Percentiles rank a stretch among this genome's conserved stretches.
phyloP scores from a whole-genome alignment of 2,888 invertebrate species.

The Lasioglossum lativentre region DNA sequence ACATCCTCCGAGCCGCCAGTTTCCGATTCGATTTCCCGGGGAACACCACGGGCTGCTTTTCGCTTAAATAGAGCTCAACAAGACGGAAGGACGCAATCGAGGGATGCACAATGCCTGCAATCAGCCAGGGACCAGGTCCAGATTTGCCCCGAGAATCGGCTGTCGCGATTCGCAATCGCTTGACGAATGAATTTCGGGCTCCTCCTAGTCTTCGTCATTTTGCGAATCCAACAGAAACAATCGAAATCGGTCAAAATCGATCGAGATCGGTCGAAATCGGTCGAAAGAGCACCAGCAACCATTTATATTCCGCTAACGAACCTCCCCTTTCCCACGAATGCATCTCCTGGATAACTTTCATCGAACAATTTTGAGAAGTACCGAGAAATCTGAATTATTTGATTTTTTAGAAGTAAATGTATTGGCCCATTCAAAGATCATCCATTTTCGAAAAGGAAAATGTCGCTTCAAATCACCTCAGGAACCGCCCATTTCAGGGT shows the following conservation, averaged over 20 bases:
- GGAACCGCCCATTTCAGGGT: too few relatives aligned
- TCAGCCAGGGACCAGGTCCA: constrained; percentile 38
- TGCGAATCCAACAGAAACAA: not conserved
- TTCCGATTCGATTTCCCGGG: constrained; percentile 8
- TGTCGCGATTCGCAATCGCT: constrained; percentile 15
- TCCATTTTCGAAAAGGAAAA: too few relatives aligned
- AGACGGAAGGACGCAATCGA: constrained; percentile 46
- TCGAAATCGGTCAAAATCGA: not conserved
- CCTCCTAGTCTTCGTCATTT: constrained; percentile 6
- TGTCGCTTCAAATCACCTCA: too few relatives aligned
- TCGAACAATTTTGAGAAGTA: not conserved
- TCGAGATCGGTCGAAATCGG: not conserved
- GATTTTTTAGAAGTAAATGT: too few relatives aligned
- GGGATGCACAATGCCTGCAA: constrained; percentile 55
- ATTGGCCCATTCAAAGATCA: too few relatives aligned
- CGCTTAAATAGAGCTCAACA: constrained; percentile 49
- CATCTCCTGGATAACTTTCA: not conserved
- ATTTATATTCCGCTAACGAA: not conserved
- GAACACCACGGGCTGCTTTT: constrained; percentile 5
- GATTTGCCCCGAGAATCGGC: constrained; percentile 49
- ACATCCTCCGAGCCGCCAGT: not conserved
- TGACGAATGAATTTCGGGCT: constrained; percentile 30
- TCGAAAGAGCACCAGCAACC: not conserved
- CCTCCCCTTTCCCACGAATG: not conserved
- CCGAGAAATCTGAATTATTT: not conserved